Conservation (phyloP, 1,140 invertebrate genomes). For the Hyles vespertilio region DNA sequence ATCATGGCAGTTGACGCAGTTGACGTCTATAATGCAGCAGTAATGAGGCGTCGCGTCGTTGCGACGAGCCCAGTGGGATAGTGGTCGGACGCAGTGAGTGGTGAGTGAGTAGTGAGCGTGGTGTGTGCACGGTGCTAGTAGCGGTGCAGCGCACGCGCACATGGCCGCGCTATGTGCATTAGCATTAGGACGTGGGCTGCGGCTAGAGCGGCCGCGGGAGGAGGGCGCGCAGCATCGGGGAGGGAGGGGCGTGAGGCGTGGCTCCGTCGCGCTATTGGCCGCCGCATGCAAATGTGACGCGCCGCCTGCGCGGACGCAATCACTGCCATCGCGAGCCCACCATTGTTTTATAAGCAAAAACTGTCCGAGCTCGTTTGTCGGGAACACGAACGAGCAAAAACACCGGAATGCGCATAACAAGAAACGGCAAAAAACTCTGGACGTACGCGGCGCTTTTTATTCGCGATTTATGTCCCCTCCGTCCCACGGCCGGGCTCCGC, state of each 20-base stretch:
- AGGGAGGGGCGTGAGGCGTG: conserved; percentile 37
- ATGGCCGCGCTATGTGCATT: not conserved
- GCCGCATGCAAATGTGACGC: conserved; percentile 56
- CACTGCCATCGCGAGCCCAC: conserved; percentile 36
- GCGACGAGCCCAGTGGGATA: no score
- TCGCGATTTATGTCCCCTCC: conserved; percentile 48
- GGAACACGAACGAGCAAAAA: conserved; percentile 51
- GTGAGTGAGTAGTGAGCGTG: no score
- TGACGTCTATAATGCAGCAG: no score
- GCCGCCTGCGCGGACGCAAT: conserved; percentile 53
- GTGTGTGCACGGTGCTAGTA: not conserved
- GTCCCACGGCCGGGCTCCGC: conserved; percentile 18
- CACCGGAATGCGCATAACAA: conserved; percentile 58
- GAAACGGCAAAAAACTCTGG: conserved; percentile 55
- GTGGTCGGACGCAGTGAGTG: no score
- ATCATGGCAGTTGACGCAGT: no score
- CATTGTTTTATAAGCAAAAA: conserved; percentile 48
- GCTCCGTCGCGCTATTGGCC: conserved; percentile 48
- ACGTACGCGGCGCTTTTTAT: conserved; percentile 50
- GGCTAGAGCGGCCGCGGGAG: conserved; percentile 4
- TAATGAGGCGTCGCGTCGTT: no score
- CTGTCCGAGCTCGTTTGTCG: conserved; percentile 50
- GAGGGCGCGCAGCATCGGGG: conserved; percentile 20
- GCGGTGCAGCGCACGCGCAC: not conserved
- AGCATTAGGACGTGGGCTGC: conserved; percentile 17